Evolutionary conservation across 2,888 invertebrate species (phyloP).

Genomic region (Pteria penguin): DNA sequence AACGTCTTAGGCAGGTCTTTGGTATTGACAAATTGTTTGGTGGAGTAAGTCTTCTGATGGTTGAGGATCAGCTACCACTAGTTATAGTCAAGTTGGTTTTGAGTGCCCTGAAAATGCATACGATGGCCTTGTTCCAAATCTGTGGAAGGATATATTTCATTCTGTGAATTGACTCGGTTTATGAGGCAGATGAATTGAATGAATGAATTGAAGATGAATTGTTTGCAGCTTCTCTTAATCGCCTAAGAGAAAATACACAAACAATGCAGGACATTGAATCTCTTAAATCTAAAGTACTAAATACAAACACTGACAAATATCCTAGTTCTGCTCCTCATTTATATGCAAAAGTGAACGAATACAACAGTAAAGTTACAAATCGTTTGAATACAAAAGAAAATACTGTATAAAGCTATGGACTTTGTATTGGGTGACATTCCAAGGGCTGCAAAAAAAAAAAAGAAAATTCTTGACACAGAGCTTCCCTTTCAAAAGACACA

Average conservation of each 20-base stretch:
- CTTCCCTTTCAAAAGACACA: conserved; percentile 4
- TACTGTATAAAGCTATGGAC: background rate
- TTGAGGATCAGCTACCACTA: conserved; percentile 15
- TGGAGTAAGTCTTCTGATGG: conserved; percentile 5
- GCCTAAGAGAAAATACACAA: background rate
- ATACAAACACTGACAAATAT: background rate
- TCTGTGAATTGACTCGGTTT: background rate
- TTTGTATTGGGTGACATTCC: background rate
- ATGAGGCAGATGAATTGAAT: too few relatives aligned
- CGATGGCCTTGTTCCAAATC: background rate
- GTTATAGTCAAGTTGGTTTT: conserved; percentile 19
- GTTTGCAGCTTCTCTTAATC: conserved; percentile 2
- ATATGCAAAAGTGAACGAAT: conserved; percentile 8
- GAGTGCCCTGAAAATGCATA: background rate
- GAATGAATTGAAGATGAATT: background rate
- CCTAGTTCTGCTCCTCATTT: background rate
- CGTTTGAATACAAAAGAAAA: background rate
- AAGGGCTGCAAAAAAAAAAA: background rate
- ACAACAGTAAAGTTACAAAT: conserved; percentile 23
- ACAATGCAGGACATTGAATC: background rate
- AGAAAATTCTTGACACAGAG: background rate
- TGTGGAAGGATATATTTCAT: background rate
- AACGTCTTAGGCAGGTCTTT: conserved; percentile 5
- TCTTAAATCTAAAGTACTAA: background rate
- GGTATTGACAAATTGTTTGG: conserved; percentile 9